A percentile compares a stretch with the other conserved stretches of the same genome.
phyloP scores from a whole-genome alignment of 2,797 vertebrate genomes.

The Pangasius larnaudii region DNA sequence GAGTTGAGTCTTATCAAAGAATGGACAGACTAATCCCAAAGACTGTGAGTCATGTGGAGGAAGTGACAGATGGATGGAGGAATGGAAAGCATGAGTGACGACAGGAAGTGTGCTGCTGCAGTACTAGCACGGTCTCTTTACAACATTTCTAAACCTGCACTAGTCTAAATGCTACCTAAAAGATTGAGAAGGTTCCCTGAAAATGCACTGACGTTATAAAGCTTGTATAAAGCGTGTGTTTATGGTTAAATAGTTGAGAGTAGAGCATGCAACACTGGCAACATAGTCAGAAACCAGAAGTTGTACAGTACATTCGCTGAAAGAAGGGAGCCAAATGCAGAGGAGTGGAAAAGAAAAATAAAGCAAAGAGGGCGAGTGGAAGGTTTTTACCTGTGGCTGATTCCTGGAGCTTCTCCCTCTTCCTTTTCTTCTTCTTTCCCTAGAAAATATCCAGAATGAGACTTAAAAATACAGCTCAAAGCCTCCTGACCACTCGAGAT shows the following conservation, averaged over 20 bases:
- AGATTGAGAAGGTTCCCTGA: not conserved
- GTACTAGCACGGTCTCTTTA: not conserved
- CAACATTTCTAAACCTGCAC: not conserved
- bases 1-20: constrained; percentile 62
- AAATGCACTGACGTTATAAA: constrained; percentile 6
- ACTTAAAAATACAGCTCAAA: constrained; percentile 65
- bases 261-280: constrained; percentile 19
- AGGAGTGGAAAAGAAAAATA: not conserved
- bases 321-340: not conserved
- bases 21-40: constrained; percentile 81
- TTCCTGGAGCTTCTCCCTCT: constrained; percentile 99
- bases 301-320: not conserved
- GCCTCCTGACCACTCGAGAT: not conserved
- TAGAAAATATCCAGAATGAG: constrained; percentile 82
- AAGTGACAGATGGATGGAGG: constrained; percentile 55
- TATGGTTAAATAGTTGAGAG: not conserved
- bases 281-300: constrained; percentile 18
- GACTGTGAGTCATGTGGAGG: constrained; percentile 56
- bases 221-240: not conserved
- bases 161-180: not conserved
- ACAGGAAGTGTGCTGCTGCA: constrained; percentile 4
- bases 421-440: constrained; percentile 99
- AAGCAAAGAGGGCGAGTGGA: too few species aligned
- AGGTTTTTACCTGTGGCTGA: constrained; percentile 84
- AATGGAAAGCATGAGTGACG: constrained; percentile 17